Conservation (phyloP, 2,888 invertebrate species). For the Punctoribates punctum region DNA sequence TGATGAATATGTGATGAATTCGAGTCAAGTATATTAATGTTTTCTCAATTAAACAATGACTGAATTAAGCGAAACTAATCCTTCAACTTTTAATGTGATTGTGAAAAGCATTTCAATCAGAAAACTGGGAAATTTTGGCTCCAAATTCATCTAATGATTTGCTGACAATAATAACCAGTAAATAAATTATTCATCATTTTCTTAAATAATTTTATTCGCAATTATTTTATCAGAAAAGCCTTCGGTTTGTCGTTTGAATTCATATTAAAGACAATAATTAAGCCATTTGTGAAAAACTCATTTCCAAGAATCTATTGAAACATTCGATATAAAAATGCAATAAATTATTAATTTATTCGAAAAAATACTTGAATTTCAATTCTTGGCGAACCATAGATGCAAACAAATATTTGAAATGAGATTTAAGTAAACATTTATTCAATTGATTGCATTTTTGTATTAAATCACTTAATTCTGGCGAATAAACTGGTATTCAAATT, state of each 20-base stretch:
- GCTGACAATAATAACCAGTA: neutral
- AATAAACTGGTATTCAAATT: no score
- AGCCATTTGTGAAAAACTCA: no score
- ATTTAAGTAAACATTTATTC: neutral
- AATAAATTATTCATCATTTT: constrained; percentile 18
- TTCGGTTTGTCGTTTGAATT: neutral
- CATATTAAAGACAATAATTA: neutral
- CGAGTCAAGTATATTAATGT: constrained; percentile 1
- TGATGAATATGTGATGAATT: neutral
- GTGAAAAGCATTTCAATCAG: neutral
- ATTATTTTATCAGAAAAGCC: neutral
- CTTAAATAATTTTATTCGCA: neutral
- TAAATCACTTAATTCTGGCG: no score
- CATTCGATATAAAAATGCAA: no score
- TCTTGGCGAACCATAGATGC: neutral
- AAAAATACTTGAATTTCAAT: no score
- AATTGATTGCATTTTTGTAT: no score
- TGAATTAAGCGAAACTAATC: constrained; percentile 1
- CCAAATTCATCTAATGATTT: neutral
- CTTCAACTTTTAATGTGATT: neutral
- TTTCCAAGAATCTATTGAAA: no score
- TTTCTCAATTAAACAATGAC: neutral
- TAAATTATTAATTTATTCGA: no score
- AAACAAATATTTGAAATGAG: neutral
- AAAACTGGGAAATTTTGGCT: neutral